phyloP scores from a whole-genome alignment of 2,797 vertebrate genomes.

The Cercopithecus hamlyni region DNA sequence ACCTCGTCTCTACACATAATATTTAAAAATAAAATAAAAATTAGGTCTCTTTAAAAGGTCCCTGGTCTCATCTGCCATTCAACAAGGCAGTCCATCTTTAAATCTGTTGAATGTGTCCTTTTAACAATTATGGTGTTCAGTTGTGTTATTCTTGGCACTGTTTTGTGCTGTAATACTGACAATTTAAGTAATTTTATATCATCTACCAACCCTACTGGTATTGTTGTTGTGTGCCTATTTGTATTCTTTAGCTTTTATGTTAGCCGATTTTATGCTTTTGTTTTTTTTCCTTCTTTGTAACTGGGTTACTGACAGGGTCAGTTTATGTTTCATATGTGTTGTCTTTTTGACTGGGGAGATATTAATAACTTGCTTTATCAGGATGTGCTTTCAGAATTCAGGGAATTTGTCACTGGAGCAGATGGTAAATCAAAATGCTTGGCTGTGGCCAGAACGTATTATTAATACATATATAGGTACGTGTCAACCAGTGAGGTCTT shows the following conservation, averaged over 20 bases:
- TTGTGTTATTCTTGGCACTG: neutral
- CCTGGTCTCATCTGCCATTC: neutral
- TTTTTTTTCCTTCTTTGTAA: neutral
- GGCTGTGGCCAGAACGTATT: neutral
- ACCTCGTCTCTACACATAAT: neutral
- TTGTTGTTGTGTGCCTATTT: neutral
- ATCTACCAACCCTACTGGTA: neutral
- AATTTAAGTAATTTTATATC: neutral
- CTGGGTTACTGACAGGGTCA: neutral
- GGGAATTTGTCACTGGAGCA: constrained; percentile 1
- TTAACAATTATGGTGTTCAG: neutral
- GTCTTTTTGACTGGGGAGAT: neutral
- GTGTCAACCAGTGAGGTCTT: neutral
- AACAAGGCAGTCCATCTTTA: neutral
- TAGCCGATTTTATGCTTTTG: neutral
- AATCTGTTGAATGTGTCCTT: neutral
- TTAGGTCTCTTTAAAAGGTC: neutral
- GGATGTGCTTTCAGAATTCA: neutral
- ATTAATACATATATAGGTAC: neutral
- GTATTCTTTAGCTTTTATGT: constrained; percentile 15
- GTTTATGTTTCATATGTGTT: neutral
- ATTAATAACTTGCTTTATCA: constrained; percentile 33
- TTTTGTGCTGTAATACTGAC: neutral
- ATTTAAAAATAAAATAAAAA: neutral
- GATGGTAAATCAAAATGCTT: constrained; percentile 15